A percentile compares a stretch with the other conserved stretches of the same genome.
phyloP scores from a whole-genome alignment of 2,113 vertebrate genomes.

The Cranoglanis bouderius region DNA sequence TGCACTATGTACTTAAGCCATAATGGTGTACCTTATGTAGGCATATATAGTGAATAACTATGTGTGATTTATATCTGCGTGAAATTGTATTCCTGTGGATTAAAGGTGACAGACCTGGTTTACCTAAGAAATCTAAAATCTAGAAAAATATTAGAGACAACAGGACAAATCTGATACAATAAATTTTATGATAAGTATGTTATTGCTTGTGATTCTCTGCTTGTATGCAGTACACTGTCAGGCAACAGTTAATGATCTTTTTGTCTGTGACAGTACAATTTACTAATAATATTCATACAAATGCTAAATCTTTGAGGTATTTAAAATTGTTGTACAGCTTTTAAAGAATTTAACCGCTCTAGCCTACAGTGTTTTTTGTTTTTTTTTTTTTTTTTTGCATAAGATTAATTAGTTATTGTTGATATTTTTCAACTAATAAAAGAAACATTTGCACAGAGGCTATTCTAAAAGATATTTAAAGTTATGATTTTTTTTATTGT shows the following conservation, averaged over 20 bases:
- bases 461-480: neutral
- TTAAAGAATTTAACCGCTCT: neutral
- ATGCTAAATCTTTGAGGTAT: neutral
- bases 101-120: neutral
- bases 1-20: neutral
- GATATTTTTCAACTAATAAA: neutral
- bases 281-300: neutral
- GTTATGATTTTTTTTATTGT: neutral
- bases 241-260: neutral
- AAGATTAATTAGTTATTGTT: neutral
- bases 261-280: neutral
- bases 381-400: too few relatives aligned
- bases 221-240: neutral
- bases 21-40: neutral
- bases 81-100: neutral
- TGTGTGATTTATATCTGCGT: too few relatives aligned
- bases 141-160: neutral
- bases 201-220: neutral
- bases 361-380: neutral
- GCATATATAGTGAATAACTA: neutral
- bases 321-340: neutral
- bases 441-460: neutral
- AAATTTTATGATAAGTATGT: neutral
- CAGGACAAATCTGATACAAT: neutral
- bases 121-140: neutral